A percentile compares a stretch with the other conserved stretches of the same genome.
Evolutionary conservation across 2,113 vertebrate genomes (phyloP).

Genomic region (Talpa occidentalis): DNA sequence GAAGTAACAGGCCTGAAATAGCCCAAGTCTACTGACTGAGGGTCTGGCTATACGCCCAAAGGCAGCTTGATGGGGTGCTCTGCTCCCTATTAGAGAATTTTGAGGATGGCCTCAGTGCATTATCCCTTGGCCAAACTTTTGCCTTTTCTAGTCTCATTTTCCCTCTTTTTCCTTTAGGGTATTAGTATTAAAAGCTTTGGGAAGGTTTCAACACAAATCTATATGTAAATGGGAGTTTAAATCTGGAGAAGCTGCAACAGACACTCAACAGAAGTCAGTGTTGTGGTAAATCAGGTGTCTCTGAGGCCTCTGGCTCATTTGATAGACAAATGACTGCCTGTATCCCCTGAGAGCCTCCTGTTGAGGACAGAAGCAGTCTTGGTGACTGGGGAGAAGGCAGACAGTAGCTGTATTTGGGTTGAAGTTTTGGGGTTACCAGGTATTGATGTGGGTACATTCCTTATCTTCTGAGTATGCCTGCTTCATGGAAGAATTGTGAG

Average conservation of each 20-base stretch:
- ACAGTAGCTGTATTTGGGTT: neutral
- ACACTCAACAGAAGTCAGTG: too few relatives aligned
- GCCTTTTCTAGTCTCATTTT: neutral
- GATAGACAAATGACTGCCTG: neutral
- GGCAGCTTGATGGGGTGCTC: neutral
- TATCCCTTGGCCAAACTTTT: neutral
- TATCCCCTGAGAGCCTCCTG: neutral
- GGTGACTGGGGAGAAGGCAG: neutral
- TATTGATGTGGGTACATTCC: neutral
- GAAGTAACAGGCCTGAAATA: slow-evolving; percentile 70
- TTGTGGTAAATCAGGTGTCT: neutral
- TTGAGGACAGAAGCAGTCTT: neutral
- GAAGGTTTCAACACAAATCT: neutral
- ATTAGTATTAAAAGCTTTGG: neutral
- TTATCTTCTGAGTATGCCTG: neutral
- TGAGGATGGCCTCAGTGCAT: neutral
- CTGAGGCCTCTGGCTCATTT: neutral
- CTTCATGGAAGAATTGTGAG: neutral
- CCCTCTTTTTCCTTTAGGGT: neutral
- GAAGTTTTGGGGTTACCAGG: neutral
- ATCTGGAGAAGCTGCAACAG: neutral
- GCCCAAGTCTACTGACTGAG: neutral
- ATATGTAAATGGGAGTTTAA: neutral
- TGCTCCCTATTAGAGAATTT: neutral
- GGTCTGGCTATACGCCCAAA: neutral